phyloP scores from a whole-genome alignment of 1,140 invertebrate genomes.

The Penaeus chinensis region DNA sequence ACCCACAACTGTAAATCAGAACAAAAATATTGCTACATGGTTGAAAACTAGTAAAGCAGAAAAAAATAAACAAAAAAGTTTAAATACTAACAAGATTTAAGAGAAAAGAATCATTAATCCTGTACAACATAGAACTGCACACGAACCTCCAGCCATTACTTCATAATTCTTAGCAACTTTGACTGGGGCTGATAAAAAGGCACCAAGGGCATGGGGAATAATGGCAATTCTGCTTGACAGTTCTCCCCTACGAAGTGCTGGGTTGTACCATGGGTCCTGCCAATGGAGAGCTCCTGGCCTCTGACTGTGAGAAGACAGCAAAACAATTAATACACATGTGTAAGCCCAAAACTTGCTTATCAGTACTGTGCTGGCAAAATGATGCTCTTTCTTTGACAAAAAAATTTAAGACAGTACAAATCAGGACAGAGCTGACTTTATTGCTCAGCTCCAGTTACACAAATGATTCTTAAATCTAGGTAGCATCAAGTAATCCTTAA shows the following conservation, averaged over 20 bases:
- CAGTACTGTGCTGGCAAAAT: too few relatives aligned
- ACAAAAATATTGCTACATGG: too few relatives aligned
- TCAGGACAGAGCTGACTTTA: too few relatives aligned
- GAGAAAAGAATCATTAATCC: neutral
- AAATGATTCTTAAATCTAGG: neutral
- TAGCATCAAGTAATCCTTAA: neutral
- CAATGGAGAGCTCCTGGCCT: conserved; percentile 14
- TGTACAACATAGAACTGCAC: neutral
- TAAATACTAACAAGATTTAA: neutral
- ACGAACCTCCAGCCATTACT: conserved; percentile 47
- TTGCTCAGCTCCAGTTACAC: too few relatives aligned
- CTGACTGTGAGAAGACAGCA: neutral
- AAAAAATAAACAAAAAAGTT: neutral
- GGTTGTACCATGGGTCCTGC: conserved; percentile 42
- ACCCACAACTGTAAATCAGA: conserved; percentile 32
- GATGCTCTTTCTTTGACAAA: too few relatives aligned
- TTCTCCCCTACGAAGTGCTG: conserved; percentile 38
- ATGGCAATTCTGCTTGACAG: conserved; percentile 25
- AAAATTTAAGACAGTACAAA: too few relatives aligned
- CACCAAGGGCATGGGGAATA: conserved; percentile 35
- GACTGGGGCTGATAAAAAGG: conserved; percentile 27
- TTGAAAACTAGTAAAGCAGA: neutral
- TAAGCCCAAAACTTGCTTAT: too few relatives aligned
- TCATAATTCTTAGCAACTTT: conserved; percentile 30
- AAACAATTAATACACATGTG: too few relatives aligned